These are phyloP conservation scores for Strigamia maritima DNA, from an alignment of 2,888 invertebrate species.

Conservation along the genomic window DNA sequence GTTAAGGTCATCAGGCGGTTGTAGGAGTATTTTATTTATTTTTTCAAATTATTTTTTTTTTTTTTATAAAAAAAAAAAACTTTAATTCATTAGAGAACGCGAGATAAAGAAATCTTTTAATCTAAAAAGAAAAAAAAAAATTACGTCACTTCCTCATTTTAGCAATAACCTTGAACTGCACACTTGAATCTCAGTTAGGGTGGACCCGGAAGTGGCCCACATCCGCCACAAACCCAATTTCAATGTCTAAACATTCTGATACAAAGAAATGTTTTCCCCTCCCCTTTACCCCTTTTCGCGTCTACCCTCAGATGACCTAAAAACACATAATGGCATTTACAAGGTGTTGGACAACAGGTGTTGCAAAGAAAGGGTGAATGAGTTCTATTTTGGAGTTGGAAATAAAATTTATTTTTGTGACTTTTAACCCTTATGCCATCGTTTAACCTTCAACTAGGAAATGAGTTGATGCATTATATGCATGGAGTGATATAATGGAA, in stretches of 20 bases:
- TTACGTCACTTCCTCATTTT: constrained; percentile 15
- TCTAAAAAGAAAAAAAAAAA: neutral
- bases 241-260: neutral
- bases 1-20: neutral
- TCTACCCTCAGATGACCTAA: neutral
- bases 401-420: neutral
- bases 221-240: constrained; percentile 11
- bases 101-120: neutral
- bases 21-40: neutral
- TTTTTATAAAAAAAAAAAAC: no score
- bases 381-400: neutral
- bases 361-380: neutral
- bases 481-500: neutral
- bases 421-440: neutral
- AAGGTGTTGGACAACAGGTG: neutral
- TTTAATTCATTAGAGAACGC: no score
- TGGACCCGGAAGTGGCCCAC: constrained; percentile 11
- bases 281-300: neutral
- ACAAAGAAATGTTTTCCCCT: neutral
- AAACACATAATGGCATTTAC: neutral
- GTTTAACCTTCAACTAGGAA: neutral
- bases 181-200: neutral
- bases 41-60: neutral
- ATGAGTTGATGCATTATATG: neutral
- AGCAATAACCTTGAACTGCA: neutral